Conservation (phyloP, 2,888 invertebrate species). For the Lacanobia wlatinum region DNA sequence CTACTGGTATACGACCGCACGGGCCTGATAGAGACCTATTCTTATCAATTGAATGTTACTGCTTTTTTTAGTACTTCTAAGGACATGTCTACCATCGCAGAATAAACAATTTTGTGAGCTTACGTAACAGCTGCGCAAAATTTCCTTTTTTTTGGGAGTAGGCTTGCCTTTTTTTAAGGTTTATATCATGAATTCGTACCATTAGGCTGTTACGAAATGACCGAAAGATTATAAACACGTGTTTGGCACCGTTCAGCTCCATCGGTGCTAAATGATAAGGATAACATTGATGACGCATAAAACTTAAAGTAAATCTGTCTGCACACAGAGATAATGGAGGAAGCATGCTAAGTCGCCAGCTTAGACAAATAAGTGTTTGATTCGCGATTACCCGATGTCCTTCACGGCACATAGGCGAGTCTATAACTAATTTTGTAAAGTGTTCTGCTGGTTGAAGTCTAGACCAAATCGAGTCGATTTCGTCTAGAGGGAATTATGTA, state of each 20-base stretch:
- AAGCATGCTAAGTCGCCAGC: conserved; percentile 32
- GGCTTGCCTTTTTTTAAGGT: conserved; percentile 7
- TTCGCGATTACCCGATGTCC: conserved; percentile 23
- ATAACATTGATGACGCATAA: conserved; percentile 45
- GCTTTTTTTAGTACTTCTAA: conserved; percentile 3
- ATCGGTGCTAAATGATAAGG: conserved; percentile 29
- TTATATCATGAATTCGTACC: not conserved
- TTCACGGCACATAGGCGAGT: conserved; percentile 27
- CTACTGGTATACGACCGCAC: conserved; percentile 24
- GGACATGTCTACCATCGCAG: not conserved
- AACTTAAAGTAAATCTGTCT: conserved; percentile 42
- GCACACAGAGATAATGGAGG: conserved; percentile 38
- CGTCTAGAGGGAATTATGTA: no score
- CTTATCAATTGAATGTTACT: conserved; percentile 39
- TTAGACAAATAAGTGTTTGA: conserved; percentile 37
- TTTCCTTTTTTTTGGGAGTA: not conserved
- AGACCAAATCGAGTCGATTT: not conserved
- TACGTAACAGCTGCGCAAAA: conserved; percentile 1
- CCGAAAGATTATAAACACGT: conserved; percentile 13
- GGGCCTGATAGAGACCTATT: conserved; percentile 33
- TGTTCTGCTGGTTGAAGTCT: conserved; percentile 4
- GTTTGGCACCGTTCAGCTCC: not conserved
- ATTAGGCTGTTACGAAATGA: conserved; percentile 13
- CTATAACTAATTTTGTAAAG: conserved; percentile 26
- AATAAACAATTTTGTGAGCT: not conserved